Evolutionary conservation across 2,113 vertebrate genomes (phyloP), one percentile per base, ranked within the genome.

Genomic region (Misgurnus mizolepis): DNA sequence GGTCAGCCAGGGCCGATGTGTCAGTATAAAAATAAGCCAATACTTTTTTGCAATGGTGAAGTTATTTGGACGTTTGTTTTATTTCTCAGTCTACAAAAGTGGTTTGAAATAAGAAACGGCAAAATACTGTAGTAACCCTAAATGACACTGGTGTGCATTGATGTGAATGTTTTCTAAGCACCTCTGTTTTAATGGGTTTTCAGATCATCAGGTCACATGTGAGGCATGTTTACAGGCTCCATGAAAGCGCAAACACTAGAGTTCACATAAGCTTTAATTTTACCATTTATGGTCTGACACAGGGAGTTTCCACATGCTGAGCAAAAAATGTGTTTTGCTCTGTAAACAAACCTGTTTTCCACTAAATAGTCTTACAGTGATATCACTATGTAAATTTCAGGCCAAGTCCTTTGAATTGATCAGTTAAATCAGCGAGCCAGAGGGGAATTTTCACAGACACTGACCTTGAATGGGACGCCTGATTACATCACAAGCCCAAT

Each of bases 281-380:
- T 8, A 79, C 84, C 82, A 79, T 85, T 81, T 61, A 85, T 79
- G 84, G 84, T 55, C 82, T 76, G 77, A 70, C 78, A 56, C 60
- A 45, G 66, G 71, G 64, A 75, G 64, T 22, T 55, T 77, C 50
- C 56, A 79, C 82, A 76, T 79, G 67, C 77, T 47, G 65, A 61
- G 53, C 27, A 41, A 40, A 45, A 73, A 22, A 50, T 27, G 39
- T 60, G 66, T 80, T 75, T 72, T 27, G 49, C 53, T 70, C 62
- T 49, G 79, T 81, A 83, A 85, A 83, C 79, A 80, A 50, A 66
- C 76, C 72, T 79, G 79, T 76, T 85, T 83, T 83, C 60, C 80
- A 82, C 49, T 68, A 81, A 83, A 83, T 76, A 76, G 43, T 81
- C 82, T 80, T 6, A 27, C 41, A 73, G 82, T 83, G 80, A 82